Conservation (phyloP, 2,797 vertebrate genomes). For the Chloroceryle amazona region DNA sequence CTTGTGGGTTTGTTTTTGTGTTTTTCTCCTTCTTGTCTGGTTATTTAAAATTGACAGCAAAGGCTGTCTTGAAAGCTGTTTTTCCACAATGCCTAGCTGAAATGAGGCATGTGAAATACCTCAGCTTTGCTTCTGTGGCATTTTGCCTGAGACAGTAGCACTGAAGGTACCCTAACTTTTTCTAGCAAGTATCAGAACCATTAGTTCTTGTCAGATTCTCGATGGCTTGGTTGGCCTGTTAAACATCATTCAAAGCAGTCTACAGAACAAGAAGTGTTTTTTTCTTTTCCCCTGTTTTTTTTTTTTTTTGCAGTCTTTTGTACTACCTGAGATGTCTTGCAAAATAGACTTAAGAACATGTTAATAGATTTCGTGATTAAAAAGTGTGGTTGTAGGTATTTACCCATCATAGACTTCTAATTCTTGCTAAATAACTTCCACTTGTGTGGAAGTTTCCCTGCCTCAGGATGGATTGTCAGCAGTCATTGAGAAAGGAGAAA, state of each 20-base stretch:
- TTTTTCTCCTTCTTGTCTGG: neutral
- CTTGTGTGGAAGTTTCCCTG: neutral
- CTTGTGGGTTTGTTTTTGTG: no score
- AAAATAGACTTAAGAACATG: neutral
- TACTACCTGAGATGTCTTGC: neutral
- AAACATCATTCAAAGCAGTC: neutral
- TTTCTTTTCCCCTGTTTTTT: neutral
- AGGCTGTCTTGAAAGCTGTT: neutral
- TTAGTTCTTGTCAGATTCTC: neutral
- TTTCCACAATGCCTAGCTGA: neutral
- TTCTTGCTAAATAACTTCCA: neutral
- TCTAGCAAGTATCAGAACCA: accelerated
- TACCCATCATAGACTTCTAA: accelerated
- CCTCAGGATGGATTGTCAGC: neutral
- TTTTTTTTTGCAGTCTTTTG: neutral
- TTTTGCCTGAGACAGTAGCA: neutral
- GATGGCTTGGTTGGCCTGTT: accelerated
- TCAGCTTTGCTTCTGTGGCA: neutral
- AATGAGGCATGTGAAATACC: neutral
- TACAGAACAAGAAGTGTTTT: neutral
- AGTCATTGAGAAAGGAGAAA: neutral
- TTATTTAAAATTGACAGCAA: neutral
- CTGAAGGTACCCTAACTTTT: neutral
- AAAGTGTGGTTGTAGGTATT: neutral
- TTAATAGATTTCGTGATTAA: neutral